Base-by-base conservation (phyloP, 1,140 invertebrate genomes). In the Adoxophyes honmai region DNA sequence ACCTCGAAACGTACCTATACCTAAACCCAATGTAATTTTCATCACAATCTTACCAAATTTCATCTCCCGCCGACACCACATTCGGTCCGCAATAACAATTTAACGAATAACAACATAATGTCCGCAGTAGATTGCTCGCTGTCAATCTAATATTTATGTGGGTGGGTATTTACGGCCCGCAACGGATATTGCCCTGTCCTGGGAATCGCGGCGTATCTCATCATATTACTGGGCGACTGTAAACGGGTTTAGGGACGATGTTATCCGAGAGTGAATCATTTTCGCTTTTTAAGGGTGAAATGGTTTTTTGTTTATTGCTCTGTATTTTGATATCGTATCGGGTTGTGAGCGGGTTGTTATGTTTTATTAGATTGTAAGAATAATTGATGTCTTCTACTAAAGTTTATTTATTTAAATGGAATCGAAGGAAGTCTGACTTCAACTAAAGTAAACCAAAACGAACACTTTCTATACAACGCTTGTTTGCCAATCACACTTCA, bases 121-220 rank as follows among this genome's bases (percentile, higher is more conserved):
- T 68, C 59, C 64, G 52, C 42, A 58, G 68, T 78, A 78, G 70
- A 78, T 75, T 75, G 70, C 68, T 64, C 44, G 51, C 57, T 63
- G 62, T 67, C 75, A 64, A 78, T 78, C 60, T 75, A 78, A 75
- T 75, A 78, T 78, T 78, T 78, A 78, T 70, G 60, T 60, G 42
- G 57, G 51, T 56, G 35, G 55, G 65, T 75, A 77, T 77, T 75
- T 73, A 73, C 67, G 38, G 14, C 6, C 60, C 35, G 73, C 66
- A 70, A 71, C 44, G 68, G 70, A 78, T 78, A 78, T 75, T 70
- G 70, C 56, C 52, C 44, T 64, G 68, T 63, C 74, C 64, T 65
- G 67, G 69, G 65, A 74, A 72, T 74, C 71, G 66, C 64, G 57
- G 63, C 64, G 52, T 57, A 66, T 66, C 64, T 70, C 68, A 71